Conservation (phyloP, 30 jellyfish, hydroid and myxozoan genomes). For the Sanderia malayensis region DNA sequence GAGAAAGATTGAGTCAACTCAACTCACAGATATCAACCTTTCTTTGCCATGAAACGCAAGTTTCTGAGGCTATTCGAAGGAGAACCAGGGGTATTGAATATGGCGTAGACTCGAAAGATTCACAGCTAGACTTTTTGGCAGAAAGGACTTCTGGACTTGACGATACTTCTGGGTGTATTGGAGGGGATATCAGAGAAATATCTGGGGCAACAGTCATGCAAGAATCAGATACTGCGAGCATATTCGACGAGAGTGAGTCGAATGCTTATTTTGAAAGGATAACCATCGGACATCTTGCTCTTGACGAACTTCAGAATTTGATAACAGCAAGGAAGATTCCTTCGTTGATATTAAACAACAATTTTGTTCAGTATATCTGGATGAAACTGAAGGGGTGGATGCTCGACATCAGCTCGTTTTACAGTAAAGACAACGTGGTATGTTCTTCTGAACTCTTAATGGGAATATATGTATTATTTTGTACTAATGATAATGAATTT, state of each 20-base stretch:
- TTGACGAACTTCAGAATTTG: constrained; percentile 44
- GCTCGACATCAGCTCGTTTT: background rate
- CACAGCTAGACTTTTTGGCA: background rate
- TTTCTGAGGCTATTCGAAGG: background rate
- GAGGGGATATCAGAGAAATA: background rate
- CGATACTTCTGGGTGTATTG: background rate
- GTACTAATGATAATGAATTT: background rate
- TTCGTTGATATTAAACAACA: background rate
- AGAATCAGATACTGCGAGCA: background rate
- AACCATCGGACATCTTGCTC: constrained; percentile 42
- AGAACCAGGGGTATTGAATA: background rate
- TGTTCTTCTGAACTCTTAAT: constrained; percentile 7
- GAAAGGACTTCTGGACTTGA: background rate
- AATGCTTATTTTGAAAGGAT: constrained; percentile 35
- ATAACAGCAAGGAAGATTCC: background rate
- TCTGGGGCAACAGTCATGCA: background rate
- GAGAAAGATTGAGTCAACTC: too few species aligned
- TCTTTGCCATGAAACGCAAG: background rate
- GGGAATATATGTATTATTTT: constrained; percentile 8
- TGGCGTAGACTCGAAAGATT: background rate
- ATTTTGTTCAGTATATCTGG: background rate
- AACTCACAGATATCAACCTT: too few species aligned
- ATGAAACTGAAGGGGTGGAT: background rate
- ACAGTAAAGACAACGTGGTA: background rate
- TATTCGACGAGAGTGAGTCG: constrained; percentile 47